phyloP scores from a whole-genome alignment of 2,888 invertebrate genomes.

The Flexamia atlantica region DNA sequence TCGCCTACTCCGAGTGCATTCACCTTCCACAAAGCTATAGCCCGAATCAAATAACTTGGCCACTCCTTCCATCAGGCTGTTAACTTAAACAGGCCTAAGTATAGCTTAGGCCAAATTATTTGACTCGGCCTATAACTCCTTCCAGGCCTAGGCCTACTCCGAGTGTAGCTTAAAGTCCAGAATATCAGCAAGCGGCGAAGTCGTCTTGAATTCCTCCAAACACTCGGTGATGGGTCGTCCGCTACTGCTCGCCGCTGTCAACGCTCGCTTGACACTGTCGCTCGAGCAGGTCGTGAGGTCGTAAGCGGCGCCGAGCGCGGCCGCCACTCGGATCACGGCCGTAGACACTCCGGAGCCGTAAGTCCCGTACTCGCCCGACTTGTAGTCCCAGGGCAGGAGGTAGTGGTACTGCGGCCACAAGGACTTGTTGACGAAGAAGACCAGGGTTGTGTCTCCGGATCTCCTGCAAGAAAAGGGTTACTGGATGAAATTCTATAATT shows the following conservation, averaged over 20 bases:
- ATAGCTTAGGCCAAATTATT: too few species aligned
- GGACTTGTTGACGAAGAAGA: slow-evolving; percentile 85
- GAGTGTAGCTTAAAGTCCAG: slow-evolving; percentile 53
- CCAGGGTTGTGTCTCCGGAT: slow-evolving; percentile 84
- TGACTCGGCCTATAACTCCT: too few species aligned
- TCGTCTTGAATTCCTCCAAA: slow-evolving; percentile 74
- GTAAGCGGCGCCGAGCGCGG: slow-evolving; percentile 82
- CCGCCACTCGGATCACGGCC: slow-evolving; percentile 83
- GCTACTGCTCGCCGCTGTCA: slow-evolving; percentile 79
- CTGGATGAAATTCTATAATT: too few species aligned
- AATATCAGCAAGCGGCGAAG: slow-evolving; percentile 62
- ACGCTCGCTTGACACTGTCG: slow-evolving; percentile 80
- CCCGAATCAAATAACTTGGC: too few species aligned
- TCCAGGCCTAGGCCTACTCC: not conserved
- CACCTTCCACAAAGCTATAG: too few species aligned
- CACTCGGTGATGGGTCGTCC: slow-evolving; percentile 79
- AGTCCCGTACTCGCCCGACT: slow-evolving; percentile 88
- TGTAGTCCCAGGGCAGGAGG: slow-evolving; percentile 87
- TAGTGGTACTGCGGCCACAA: slow-evolving; percentile 92
- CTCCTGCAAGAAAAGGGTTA: too few species aligned
- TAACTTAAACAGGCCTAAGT: too few species aligned
- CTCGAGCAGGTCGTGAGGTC: slow-evolving; percentile 82
- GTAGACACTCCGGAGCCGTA: slow-evolving; percentile 83
- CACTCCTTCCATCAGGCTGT: too few species aligned
- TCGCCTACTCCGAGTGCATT: too few species aligned